A percentile compares a stretch with the other conserved stretches of the same genome.
These are phyloP conservation scores for Sebastes steindachneri DNA, from an alignment of 2,797 vertebrate genomes.

Conservation along the genomic window DNA sequence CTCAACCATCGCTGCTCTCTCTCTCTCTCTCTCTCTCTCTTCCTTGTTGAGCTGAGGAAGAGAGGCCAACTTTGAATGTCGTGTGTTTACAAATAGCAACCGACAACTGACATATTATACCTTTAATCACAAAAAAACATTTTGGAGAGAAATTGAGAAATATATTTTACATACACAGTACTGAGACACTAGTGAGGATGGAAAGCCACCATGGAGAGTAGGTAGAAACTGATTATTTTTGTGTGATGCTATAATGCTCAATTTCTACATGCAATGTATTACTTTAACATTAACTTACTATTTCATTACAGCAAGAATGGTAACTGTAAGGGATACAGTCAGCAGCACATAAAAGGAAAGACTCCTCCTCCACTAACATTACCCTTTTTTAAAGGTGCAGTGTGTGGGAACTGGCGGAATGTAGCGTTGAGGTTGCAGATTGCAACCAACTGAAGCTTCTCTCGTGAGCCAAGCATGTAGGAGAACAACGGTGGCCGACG, in stretches of 20 bases:
- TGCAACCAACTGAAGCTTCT: no score
- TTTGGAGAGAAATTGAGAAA: background rate
- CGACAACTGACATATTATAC: background rate
- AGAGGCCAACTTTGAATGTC: no score
- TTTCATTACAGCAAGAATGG: background rate
- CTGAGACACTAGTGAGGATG: background rate
- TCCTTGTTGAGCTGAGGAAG: no score
- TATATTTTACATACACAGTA: background rate
- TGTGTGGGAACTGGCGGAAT: no score
- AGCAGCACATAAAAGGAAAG: background rate
- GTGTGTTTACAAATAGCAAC: no score
- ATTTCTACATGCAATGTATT: background rate
- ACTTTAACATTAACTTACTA: background rate
- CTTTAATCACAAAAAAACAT: background rate
- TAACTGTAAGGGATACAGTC: background rate
- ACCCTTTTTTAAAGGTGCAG: background rate
- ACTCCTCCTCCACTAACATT: background rate
- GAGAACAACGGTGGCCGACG: no score
- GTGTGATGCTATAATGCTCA: background rate
- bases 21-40: no score
- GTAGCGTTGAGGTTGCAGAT: no score
- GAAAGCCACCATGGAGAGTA: background rate
- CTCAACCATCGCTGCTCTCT: no score
- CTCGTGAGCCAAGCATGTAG: no score
- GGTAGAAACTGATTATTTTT: background rate